Evolutionary conservation across 2,797 vertebrate genomes (phyloP).

Genomic region (Coccyzus lansbergi): DNA sequence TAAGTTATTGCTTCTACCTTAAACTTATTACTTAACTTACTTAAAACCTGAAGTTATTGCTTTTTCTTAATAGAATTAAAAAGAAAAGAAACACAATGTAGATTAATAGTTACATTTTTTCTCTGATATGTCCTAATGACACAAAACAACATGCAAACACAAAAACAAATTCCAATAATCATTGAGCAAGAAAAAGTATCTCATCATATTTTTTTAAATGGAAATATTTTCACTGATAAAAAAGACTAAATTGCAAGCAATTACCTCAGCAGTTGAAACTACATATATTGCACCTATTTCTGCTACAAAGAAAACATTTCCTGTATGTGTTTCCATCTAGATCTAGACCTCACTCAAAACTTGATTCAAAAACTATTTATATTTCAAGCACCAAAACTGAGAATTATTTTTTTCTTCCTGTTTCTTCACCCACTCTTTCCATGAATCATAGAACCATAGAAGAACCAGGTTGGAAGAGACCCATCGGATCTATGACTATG

Average conservation of each 20-base stretch:
- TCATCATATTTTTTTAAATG: background rate
- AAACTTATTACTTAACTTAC: too few relatives aligned
- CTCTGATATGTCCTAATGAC: background rate
- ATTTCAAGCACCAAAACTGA: background rate
- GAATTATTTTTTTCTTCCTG: accelerated
- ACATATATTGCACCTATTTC: background rate
- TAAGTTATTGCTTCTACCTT: background rate
- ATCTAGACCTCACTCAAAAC: background rate
- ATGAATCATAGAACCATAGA: too few relatives aligned
- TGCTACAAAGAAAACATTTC: background rate
- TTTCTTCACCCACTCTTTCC: background rate
- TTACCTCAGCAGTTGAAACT: background rate
- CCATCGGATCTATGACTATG: too few relatives aligned
- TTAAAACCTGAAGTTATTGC: background rate
- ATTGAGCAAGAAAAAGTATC: background rate
- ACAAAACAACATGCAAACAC: background rate
- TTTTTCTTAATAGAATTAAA: background rate
- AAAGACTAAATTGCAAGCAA: background rate
- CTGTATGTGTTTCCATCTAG: background rate
- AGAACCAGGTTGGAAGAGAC: too few relatives aligned
- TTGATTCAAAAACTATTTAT: background rate
- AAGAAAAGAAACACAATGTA: background rate
- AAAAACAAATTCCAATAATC: background rate
- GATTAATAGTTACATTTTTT: background rate
- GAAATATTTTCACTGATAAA: background rate